phyloP scores from a whole-genome alignment of 1,140 invertebrate species.

The Psix sp. region DNA sequence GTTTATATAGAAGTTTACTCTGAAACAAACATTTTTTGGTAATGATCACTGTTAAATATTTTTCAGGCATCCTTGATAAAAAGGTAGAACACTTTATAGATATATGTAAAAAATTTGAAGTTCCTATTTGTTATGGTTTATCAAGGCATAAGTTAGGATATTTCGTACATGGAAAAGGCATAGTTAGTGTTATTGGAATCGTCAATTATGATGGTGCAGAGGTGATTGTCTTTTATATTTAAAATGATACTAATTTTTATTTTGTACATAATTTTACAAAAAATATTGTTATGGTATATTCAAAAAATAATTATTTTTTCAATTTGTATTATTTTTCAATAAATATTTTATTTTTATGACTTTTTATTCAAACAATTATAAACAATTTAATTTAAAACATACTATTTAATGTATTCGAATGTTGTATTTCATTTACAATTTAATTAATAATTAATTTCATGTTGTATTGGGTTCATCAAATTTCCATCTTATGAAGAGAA shows the following conservation, averaged over 20 bases:
- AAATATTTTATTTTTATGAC: too few species aligned
- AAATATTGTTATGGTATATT: too few species aligned
- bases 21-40: too few species aligned
- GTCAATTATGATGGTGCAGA: constrained; percentile 80
- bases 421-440: too few species aligned
- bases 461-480: too few species aligned
- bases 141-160: constrained; percentile 77
- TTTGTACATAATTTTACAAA: neutral
- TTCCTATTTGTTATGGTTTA: constrained; percentile 78
- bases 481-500: too few species aligned
- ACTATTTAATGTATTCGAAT: too few species aligned
- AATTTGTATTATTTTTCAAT: neutral
- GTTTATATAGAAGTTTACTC: too few species aligned
- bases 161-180: constrained; percentile 77
- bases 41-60: neutral
- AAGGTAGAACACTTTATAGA: constrained; percentile 51
- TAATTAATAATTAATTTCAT: too few species aligned
- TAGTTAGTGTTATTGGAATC: constrained; percentile 79
- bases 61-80: constrained; percentile 64
- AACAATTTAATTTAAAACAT: too few species aligned
- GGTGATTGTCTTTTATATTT: constrained; percentile 59
- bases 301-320: too few species aligned
- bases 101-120: constrained; percentile 66
- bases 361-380: too few species aligned
- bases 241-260: neutral